Conservation (phyloP, 2,113 vertebrate genomes). For the Isichthys henryi region DNA sequence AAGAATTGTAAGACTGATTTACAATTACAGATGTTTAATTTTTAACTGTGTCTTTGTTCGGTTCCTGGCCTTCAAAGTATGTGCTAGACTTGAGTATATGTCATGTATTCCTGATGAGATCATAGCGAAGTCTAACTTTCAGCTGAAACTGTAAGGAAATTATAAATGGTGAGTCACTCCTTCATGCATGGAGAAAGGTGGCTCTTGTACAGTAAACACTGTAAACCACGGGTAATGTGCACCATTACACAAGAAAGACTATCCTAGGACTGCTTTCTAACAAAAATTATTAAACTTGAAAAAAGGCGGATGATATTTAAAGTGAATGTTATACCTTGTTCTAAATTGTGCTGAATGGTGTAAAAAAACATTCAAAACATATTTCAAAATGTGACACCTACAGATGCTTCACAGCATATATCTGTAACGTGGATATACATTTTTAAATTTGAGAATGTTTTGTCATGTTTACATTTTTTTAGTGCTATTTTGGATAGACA, state of each 20-base stretch:
- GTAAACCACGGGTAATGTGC: not conserved
- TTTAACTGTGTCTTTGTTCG: not conserved
- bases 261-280: not conserved
- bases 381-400: not conserved
- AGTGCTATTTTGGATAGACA: not conserved
- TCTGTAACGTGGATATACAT: not conserved
- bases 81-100: not conserved
- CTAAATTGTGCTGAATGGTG: not conserved
- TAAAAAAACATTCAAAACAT: not conserved
- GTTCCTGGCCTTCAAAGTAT: not conserved
- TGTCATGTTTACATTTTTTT: not conserved
- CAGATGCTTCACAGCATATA: not conserved
- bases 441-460: not conserved
- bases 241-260: not conserved
- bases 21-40: not conserved
- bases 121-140: slow-evolving; percentile 2
- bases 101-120: slow-evolving; percentile 22
- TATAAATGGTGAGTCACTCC: slow-evolving; percentile 14
- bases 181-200: not conserved
- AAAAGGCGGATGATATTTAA: not conserved
- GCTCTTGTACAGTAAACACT: not conserved
- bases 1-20: not conserved
- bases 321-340: not conserved
- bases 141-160: not conserved
- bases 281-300: not conserved